Base-by-base conservation (phyloP, 2,888 invertebrate genomes). In the Polydrusus pterygomalis region DNA sequence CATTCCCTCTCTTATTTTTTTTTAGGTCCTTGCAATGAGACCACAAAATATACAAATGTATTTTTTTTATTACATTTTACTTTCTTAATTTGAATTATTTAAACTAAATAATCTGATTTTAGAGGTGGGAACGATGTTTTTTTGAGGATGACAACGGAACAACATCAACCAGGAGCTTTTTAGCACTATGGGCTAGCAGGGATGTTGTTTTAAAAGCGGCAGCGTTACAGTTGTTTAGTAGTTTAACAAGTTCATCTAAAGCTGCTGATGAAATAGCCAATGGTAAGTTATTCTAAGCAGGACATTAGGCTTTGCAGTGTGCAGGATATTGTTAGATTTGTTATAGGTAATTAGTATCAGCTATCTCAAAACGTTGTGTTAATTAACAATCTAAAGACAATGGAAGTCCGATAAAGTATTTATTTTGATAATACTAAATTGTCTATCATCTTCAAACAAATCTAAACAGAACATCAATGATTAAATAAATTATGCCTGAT, bases 121-220 rank as follows among this genome's bases (percentile, higher is more conserved):
- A 78, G 84, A 83, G 81, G 76, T 88, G 86, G 87, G 87, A 87
- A 78, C 76, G 78, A 38, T 85, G 81, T 75, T 87, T 88, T 80
- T 78, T 86, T 5, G 84, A 83, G 30, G 81, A 82, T 34, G 74
- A 78, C 0, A 81, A 81, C 7, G 79, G 79, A 56, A 75, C 74
- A 75, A 82, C 80, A 74, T 80, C 79, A 78, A 79, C 83, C n/a
- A 79, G 78, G 49, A 89, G 88, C 87, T 83, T 91, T 18, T 85
- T 88, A 13, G 86, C 87, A 71, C 81, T 91, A 13, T 89, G 89
- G 88, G 83, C 83, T 47, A 89, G 89, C 80, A 85, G 90, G 75
- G 91, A 91, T 84, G 88, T 89, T 0, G 81, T 90, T 15, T 84
- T 90, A 9, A 86, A 90, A 71, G 90, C 90, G 1, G 89, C 89